Percentiles rank a stretch among this genome's conserved stretches.
phyloP scores from a whole-genome alignment of 2,113 vertebrate genomes.

The Corythaeola cristata region DNA sequence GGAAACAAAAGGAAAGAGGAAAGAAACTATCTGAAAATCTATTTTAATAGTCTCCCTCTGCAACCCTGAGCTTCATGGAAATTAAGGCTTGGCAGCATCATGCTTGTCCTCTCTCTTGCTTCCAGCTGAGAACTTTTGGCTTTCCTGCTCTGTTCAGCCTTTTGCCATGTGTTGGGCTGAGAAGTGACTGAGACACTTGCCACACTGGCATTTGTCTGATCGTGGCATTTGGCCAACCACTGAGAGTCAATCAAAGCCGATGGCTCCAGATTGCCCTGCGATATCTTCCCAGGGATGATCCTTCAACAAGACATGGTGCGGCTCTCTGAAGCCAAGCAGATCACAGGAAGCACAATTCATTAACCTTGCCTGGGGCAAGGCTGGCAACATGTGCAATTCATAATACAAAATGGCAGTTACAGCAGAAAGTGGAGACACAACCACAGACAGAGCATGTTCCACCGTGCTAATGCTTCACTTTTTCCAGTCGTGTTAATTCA shows the following conservation, averaged over 20 bases:
- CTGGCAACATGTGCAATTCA: not conserved
- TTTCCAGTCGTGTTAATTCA: not conserved
- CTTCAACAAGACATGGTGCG: rapidly evolving
- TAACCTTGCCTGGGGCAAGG: not conserved
- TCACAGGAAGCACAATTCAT: not conserved
- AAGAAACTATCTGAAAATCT: not conserved
- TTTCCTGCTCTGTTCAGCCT: not conserved
- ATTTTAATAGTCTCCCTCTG: not conserved
- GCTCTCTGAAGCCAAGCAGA: not conserved
- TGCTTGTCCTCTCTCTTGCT: not conserved
- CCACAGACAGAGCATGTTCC: not conserved
- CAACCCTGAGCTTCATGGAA: not conserved
- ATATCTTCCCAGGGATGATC: not conserved
- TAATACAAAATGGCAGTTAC: not conserved
- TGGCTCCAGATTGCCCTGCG: not conserved
- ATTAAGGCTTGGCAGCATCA: not conserved
- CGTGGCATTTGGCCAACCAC: not conserved
- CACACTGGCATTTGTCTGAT: not conserved
- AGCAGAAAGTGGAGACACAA: not conserved
- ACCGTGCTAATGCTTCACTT: not conserved
- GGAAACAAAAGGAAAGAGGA: not conserved
- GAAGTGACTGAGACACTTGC: rapidly evolving
- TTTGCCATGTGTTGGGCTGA: not conserved
- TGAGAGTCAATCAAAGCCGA: not conserved
- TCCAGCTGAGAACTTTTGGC: not conserved